A percentile compares a stretch with the other conserved stretches of the same genome.
phyloP scores from a whole-genome alignment of 64 coral and sea anemone genomes.

The Pocillopora damicornis region DNA sequence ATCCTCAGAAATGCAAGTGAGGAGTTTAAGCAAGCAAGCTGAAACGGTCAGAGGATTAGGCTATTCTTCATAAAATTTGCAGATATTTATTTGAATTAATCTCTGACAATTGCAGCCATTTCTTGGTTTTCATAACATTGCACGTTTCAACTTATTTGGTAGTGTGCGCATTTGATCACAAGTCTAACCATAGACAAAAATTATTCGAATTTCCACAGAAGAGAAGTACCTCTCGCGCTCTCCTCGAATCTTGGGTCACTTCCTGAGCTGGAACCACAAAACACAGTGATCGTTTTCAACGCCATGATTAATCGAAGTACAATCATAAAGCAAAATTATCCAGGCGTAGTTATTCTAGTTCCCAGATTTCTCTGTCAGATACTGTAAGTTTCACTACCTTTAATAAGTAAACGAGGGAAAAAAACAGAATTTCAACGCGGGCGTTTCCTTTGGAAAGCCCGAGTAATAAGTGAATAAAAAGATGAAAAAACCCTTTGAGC shows the following conservation, averaged over 20 bases:
- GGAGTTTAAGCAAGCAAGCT: neutral
- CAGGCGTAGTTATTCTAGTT: neutral
- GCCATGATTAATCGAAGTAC: neutral
- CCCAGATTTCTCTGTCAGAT: neutral
- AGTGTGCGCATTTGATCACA: no score
- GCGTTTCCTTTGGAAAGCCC: no score
- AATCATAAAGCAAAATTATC: neutral
- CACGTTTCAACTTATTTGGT: no score
- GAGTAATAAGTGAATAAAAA: no score
- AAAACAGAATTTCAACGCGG: no score
- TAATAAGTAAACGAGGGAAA: no score
- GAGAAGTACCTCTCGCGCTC: constrained; percentile 45
- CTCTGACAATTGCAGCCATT: no score
- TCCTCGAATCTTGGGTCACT: constrained; percentile 51
- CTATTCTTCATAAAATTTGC: neutral
- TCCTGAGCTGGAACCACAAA: constrained; percentile 65
- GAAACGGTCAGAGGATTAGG: neutral
- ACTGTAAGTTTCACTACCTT: no score
- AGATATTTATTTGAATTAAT: no score
- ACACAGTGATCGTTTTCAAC: constrained; percentile 60
- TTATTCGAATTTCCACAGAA: neutral
- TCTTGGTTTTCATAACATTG: no score
- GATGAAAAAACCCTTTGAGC: no score
- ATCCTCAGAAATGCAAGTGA: no score
- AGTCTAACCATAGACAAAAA: neutral